Evolutionary conservation across 2,797 vertebrate species (phyloP).

Genomic region (Enteromius unitaeniatus): DNA sequence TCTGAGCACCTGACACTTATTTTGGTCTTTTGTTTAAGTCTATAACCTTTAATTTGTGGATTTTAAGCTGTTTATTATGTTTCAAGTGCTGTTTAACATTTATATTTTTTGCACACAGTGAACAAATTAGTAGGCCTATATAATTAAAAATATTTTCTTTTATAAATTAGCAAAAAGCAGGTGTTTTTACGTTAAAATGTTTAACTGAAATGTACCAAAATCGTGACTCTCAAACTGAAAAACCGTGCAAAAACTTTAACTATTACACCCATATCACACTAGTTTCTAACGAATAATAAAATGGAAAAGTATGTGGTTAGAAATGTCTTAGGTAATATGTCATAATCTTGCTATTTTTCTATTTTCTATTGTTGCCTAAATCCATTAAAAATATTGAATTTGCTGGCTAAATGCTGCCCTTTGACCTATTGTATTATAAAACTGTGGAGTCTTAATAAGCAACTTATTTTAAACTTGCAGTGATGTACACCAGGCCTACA

Average conservation of each 20-base stretch:
- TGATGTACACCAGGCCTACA: neutral
- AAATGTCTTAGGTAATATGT: neutral
- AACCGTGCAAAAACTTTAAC: neutral
- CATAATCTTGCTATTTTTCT: neutral
- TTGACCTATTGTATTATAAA: neutral
- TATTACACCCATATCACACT: neutral
- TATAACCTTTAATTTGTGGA: neutral
- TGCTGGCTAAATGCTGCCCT: neutral
- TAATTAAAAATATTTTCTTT: neutral
- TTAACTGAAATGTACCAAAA: neutral
- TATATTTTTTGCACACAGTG: neutral
- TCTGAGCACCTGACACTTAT: neutral
- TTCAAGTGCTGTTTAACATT: neutral
- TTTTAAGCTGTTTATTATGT: neutral
- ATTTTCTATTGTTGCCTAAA: slow-evolving; percentile 6
- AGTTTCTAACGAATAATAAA: neutral
- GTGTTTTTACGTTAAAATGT: neutral
- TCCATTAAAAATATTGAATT: neutral
- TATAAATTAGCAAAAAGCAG: neutral
- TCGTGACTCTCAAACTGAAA: neutral
- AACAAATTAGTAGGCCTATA: neutral
- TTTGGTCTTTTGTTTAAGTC: neutral
- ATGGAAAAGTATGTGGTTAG: neutral
- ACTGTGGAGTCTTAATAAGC: neutral
- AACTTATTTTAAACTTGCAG: neutral